phyloP scores from a whole-genome alignment of 2,888 invertebrate genomes.

The Mythimna pallens region DNA sequence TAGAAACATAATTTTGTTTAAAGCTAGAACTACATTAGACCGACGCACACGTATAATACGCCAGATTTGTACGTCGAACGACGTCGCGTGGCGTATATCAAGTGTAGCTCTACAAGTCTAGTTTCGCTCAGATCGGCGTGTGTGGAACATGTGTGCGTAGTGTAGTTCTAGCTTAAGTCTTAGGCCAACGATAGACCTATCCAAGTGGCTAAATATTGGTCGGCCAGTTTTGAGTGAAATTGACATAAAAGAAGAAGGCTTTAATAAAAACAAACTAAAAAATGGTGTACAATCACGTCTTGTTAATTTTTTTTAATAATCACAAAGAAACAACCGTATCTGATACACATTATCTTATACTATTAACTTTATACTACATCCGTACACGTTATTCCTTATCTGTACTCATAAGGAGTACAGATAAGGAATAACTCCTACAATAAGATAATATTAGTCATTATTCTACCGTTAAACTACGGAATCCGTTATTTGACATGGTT shows the following conservation, averaged over 20 bases:
- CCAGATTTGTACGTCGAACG: too few species aligned
- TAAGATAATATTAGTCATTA: slow-evolving; percentile 13
- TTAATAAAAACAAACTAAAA: background rate
- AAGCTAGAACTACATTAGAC: too few species aligned
- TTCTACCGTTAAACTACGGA: slow-evolving; percentile 9
- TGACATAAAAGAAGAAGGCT: background rate
- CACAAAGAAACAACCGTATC: slow-evolving; percentile 32
- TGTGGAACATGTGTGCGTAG: too few species aligned
- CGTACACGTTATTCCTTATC: slow-evolving; percentile 26
- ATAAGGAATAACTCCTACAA: slow-evolving; percentile 13
- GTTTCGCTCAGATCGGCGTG: too few species aligned
- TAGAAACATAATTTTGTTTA: too few species aligned
- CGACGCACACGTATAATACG: too few species aligned
- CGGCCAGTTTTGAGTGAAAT: background rate
- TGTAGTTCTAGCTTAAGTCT: too few species aligned
- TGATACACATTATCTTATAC: slow-evolving; percentile 39
- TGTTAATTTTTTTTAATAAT: slow-evolving; percentile 16
- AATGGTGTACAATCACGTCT: background rate
- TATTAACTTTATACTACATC: slow-evolving; percentile 12
- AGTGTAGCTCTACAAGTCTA: too few species aligned
- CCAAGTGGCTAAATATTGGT: too few species aligned
- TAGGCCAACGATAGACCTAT: too few species aligned
- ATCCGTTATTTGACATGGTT: slow-evolving; percentile 15
- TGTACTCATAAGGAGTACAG: too few species aligned
- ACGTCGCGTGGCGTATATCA: too few species aligned